Base-by-base conservation (phyloP, 2,797 vertebrate species). In the Centropyge bicolor region DNA sequence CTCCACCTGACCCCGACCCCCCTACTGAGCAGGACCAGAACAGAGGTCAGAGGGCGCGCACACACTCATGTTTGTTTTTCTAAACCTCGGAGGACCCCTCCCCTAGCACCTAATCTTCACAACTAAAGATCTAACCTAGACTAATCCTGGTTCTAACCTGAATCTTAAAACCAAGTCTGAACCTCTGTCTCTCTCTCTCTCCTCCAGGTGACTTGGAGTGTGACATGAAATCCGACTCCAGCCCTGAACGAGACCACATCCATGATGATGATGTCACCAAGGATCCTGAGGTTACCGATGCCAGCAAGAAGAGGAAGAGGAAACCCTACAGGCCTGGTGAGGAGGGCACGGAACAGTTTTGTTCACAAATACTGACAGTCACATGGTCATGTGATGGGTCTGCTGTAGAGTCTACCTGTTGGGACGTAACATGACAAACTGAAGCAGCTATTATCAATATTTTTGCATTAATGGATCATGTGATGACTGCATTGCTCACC, bases 271-370 rank as follows among this genome's bases (percentile, higher is more conserved):
- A 97, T 27, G 90, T 97, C 71, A 76, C 88, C 69, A 98, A 98
- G 89, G 96, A 93, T 56, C 40, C 84, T 0, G 96, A 97, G 81
- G 94, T 93, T 71, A 49, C 93, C 11, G 96, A 97, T 0, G 94
- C 93, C 16, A 90, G 94, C 79, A 98, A 98, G 91, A 99, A 99
- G 92, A 96, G 96, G 82, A 99, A 99, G 82, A 94, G 98, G 90
- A 99, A 99, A 84, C 98, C 98, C 0, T 99, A 99, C 78, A 94
- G 98, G 89, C 98, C 98, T 70, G 98, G 98, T 99, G 81, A 90
- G 86, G 27, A 65, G 19, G 10, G 8, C 14, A 31, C 27, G 27
- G 27, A 31, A 31, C 27, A 31, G 27, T 31, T 31, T 31, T 31
- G 27, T 31, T 31, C 27, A 31, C 2, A 31, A 31, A 31, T 31